Evolutionary conservation across 1,140 invertebrate genomes (phyloP), one percentile per base, ranked within the genome.

Genomic region (Maconellicoccus hirsutus): DNA sequence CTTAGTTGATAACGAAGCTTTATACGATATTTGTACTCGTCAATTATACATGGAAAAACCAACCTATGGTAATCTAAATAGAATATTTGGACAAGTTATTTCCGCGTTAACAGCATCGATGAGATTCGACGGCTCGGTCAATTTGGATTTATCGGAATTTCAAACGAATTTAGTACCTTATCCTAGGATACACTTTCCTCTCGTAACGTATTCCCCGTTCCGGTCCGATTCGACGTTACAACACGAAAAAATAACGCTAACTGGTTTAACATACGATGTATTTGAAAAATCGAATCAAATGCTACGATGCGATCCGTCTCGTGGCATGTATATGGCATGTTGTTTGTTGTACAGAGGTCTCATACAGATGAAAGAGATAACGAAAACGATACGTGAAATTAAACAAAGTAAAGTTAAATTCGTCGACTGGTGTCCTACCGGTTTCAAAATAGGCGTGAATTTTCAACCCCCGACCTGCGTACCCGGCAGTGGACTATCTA

Each of bases 1-100:
- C 77, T 82, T 86, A 82, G 83, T 92, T 16, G 90, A 92, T 81
- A 89, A 92, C 77, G 90, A 93, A 77, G 91, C 90, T 69, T 91
- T 94, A 73, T 88, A 88, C 76, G 86, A 89, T 74, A 87, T 89
- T 74, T 89, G 87, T 75, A 78, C 81, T 2, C 86, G 14, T 85
- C 88, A 84, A 59, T 75, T 86, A 42, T 79, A 79, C 79, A 83
- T 86, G 70, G 81, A 82, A 38, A 76, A 86, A 6, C 82, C 87
- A 0, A 85, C 81, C 1, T 86, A 86, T 75, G 83, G 82, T 19
- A 86, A 83, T 82, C 4, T 70, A 38, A 70, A 70, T 33, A 33
- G 70, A 23, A 33, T 70, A n/a, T 39, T 70, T 22, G 70, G 70
- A 21, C 85, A 85, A 76, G 74, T 76, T 63, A 82, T 84, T 16